A percentile compares a stretch with the other conserved stretches of the same genome.
Evolutionary conservation across 53 echinoderm and acorn worm genomes (phyloP).

Genomic region (Astropecten irregularis): DNA sequence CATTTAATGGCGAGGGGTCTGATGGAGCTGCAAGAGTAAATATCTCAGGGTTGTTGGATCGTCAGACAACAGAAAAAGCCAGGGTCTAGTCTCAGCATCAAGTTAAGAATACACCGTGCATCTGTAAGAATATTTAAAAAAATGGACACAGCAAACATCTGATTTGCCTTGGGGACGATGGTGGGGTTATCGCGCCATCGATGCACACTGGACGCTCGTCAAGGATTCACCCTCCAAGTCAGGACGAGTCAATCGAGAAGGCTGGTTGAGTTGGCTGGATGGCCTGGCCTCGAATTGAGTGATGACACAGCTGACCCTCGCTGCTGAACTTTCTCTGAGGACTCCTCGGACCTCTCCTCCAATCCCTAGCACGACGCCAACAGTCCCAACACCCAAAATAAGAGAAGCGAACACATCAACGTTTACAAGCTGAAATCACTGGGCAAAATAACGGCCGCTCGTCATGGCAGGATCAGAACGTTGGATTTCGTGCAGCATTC

Average conservation of each 20-base stretch:
- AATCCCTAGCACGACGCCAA: constrained; percentile 19
- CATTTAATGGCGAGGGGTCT: too few relatives aligned
- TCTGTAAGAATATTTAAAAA: too few relatives aligned
- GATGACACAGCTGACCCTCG: not conserved
- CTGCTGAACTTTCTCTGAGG: not conserved
- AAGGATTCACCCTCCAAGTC: not conserved
- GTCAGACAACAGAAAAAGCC: too few relatives aligned
- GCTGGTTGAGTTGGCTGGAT: not conserved
- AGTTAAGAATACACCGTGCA: too few relatives aligned
- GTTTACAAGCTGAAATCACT: too few relatives aligned
- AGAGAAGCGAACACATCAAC: too few relatives aligned
- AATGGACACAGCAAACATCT: too few relatives aligned
- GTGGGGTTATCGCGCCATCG: too few relatives aligned
- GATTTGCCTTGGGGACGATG: not conserved
- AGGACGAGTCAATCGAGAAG: not conserved
- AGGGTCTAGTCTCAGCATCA: too few relatives aligned
- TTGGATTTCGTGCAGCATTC: too few relatives aligned
- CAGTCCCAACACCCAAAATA: not conserved
- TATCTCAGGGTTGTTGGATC: not conserved
- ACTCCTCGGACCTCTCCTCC: constrained; percentile 2
- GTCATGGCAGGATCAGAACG: too few relatives aligned
- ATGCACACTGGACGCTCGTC: not conserved
- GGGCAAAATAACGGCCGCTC: too few relatives aligned
- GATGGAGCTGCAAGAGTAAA: not conserved
- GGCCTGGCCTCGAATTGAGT: not conserved